Evolutionary conservation across 2,888 invertebrate species (phyloP), one percentile per base, ranked within the genome.

Genomic region (Drosophila basisetae): DNA sequence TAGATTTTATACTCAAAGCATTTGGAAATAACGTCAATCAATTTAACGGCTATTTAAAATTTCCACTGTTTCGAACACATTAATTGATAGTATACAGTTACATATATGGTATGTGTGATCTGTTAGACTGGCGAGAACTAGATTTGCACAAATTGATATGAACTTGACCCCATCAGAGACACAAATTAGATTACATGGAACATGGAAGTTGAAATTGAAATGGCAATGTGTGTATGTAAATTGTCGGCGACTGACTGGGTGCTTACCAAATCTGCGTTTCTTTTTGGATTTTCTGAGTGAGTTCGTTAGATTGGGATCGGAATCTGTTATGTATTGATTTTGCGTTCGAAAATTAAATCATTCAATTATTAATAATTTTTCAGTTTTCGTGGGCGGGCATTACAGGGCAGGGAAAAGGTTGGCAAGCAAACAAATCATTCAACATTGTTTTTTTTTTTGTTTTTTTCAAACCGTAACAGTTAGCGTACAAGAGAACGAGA

Each of bases 231-330:
- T 56, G 49, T 73, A 54, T 72, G 68, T 69, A 76, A 72, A 68
- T 65, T 63, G 53, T 65, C 53, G 69, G 74, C 55, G 67, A 63
- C 35, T 47, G 50, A 39, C 39, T 59, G 69, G 74, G 80, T 85
- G 84, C 94, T 94, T 94, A 94, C 94, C 94, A 91, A 93, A 93
- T 91, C 92, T 92, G 89, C 92, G 91, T 92, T 92, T 93, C 92
- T 93, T 93, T 91, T 93, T 92, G 72, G 91, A 88, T 91, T 93
- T 93, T 91, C 92, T 93, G 82, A 93, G 91, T 89, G 93, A 92
- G 88, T 92, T 93, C 92, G 92, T 93, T 92, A 92, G 84, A 90
- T 91, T 91, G 87, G 92, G 89, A 87, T 93, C 92, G 84, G 91
- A 90, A 87, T 93, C 92, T 91, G 88, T 82, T 89, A 80, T 56